These are phyloP conservation scores for Sebastes diaconus DNA, from an alignment of 2,797 vertebrate genomes.

Conservation along the genomic window DNA sequence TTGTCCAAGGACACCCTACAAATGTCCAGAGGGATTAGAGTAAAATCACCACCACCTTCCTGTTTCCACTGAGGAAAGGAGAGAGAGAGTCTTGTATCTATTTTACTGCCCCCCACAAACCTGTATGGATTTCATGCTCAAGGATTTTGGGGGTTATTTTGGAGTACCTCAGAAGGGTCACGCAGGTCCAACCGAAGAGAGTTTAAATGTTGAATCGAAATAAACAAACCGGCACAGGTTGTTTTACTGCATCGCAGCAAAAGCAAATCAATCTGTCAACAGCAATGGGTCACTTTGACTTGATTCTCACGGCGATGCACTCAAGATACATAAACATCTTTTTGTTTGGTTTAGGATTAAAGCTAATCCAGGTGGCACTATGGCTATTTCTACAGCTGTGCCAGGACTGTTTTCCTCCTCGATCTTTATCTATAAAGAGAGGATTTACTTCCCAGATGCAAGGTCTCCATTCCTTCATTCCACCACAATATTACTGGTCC, in stretches of 20 bases:
- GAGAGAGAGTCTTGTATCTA: background rate
- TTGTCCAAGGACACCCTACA: constrained; percentile 54
- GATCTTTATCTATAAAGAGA: background rate
- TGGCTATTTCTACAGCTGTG: background rate
- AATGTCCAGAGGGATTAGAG: constrained; percentile 52
- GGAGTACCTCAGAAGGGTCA: background rate
- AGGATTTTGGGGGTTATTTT: constrained; percentile 14
- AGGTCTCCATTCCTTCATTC: background rate
- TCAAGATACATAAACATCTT: constrained; percentile 40
- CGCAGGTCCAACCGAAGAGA: background rate
- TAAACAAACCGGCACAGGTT: constrained; percentile 16
- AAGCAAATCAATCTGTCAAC: constrained; percentile 9
- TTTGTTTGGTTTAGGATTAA: constrained; percentile 26
- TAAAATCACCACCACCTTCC: constrained; percentile 39
- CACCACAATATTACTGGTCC: background rate
- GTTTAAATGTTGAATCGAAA: background rate
- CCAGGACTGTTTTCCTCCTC: background rate
- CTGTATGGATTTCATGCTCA: constrained; percentile 22
- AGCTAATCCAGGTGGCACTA: constrained; percentile 1
- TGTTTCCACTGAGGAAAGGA: constrained; percentile 32
- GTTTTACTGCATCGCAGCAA: background rate
- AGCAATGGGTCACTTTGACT: background rate
- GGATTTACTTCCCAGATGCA: background rate
- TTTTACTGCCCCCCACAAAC: constrained; percentile 25
- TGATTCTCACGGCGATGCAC: background rate